These are phyloP conservation scores for Schizotus pectinicornis DNA, from an alignment of 2,888 invertebrate genomes.

Conservation along the genomic window DNA sequence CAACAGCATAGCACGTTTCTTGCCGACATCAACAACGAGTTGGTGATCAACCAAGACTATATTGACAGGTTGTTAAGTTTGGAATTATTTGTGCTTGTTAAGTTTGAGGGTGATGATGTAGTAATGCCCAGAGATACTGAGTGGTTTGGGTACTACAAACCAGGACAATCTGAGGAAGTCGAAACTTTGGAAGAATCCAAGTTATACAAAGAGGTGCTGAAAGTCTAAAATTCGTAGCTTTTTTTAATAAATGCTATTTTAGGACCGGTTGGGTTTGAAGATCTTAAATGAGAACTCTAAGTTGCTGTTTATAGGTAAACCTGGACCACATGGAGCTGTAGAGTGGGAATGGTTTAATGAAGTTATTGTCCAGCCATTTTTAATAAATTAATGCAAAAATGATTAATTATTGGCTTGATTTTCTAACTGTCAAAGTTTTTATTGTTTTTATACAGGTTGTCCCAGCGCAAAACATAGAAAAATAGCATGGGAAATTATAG, in stretches of 20 bases:
- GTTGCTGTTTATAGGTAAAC: slow-evolving; percentile 73
- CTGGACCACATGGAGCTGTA: slow-evolving; percentile 83
- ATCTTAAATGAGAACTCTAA: slow-evolving; percentile 71
- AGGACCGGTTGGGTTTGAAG: slow-evolving; percentile 84
- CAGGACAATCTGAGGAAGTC: slow-evolving; percentile 79
- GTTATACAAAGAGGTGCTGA: slow-evolving; percentile 76
- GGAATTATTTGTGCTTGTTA: slow-evolving; percentile 86
- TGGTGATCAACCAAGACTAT: slow-evolving; percentile 71
- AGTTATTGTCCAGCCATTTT: slow-evolving; percentile 66
- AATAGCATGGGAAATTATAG: no score
- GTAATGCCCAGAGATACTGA: slow-evolving; percentile 90
- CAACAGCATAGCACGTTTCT: slow-evolving; percentile 80
- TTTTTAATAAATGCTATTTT: slow-evolving; percentile 48
- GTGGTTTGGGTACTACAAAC: slow-evolving; percentile 95
- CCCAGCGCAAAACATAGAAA: no score
- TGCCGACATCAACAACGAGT: slow-evolving; percentile 95
- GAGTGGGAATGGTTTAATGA: slow-evolving; percentile 76
- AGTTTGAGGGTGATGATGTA: slow-evolving; percentile 87
- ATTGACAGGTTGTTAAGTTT: slow-evolving; percentile 77
- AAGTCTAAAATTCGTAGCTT: not conserved
- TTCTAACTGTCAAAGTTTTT: no score
- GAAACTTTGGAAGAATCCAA: slow-evolving; percentile 73
- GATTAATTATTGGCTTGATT: no score
- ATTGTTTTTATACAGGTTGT: no score
- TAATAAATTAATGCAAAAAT: slow-evolving; percentile 36